Base-by-base conservation (phyloP, 2,888 invertebrate genomes). In the Carabus problematicus region DNA sequence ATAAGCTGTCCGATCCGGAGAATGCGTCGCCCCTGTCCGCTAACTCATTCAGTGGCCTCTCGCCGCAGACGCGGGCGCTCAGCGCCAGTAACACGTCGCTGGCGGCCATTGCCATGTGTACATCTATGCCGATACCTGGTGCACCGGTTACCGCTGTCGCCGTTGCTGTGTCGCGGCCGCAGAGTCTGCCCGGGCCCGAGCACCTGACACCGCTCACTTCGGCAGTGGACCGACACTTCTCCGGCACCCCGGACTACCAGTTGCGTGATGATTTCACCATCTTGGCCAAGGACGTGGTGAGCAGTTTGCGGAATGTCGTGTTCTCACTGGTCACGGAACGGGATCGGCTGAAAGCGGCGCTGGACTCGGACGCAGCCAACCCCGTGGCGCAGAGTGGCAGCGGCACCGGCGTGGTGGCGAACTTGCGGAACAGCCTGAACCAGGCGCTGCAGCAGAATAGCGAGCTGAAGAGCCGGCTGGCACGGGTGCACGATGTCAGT, bases 381-480 rank as follows among this genome's bases (percentile, higher is more conserved):
- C 78, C 79, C 71, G 74, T 76, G 58, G 76, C 76, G 71, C 73
- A 76, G 64, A 75, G 74, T 69, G 72, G 72, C 41, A 62, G 79
- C 1, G 83, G 84, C 1, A 84, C 82, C 70, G 82, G 81, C 18
- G 78, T 87, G 59, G 75, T 86, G 72, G 83, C 87, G 0, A 85
- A 86, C 3, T 79, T 90, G 0, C 81, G 88, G 12, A 85, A 85
- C 63, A 87, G 88, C 77, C 84, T 90, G 56, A 84, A 84, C 71
- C 85, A 91, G 73, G 89, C 90, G 0, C 78, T 91, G 70, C 90
- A 91, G 72, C 92, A 92, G 82, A 93, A 93, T 82, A 86, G 87
- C 81, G 91, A 92, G 76, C 83, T 93, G 74, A 86, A 88, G 76
- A 82, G 83, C 77, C 83, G 89, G 49, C 82, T 90, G 73, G 83